Base-by-base conservation (phyloP, 2,888 invertebrate species). In the Dryadula phaetusa region DNA sequence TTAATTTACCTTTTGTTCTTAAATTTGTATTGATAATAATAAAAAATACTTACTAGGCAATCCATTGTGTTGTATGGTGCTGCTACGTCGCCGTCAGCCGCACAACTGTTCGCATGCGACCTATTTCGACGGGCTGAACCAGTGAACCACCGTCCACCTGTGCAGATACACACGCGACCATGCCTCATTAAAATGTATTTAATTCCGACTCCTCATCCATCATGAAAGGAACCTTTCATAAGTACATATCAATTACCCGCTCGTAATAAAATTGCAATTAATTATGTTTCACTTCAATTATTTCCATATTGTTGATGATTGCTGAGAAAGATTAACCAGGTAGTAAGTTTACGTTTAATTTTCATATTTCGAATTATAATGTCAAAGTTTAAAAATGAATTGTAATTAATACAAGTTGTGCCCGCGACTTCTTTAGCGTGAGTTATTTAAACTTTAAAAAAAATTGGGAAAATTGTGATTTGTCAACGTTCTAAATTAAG, bases 21-120 rank as follows among this genome's bases (percentile, higher is more conserved):
- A 14, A 14, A 18, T 28, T n/a, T 52, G 14, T 52, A 14, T 28
- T 25, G n/a, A 28, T 14, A 20, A 14, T 44, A 1, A 1, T 32
- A 5, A 10, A 16, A n/a, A 14, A 8, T 32, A 61, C 67, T 70
- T 44, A 67, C 70, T 16, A 64, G 44, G 70, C 56, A 65, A 28
- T 73, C 71, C 76, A 76, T 76, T 64, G 65, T 65, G 63, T 7
- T 12, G 47, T 25, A 25, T 32, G 42, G 56, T 61, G 62, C 64
- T 46, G 66, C 66, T 18, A 61, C 64, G 16, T 44, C 54, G 66
- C 53, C 63, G 62, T 49, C 63, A 42, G 56, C 58, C 25, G 52
- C 22, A 47, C 47, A 52, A 52, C 63, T 63, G 71, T 60, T 25
- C 47, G 25, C 20, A 52, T 54, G 47, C 52, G 60, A 69, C 65